Evolutionary conservation across 2,797 vertebrate genomes (phyloP).

Genomic region (Anolis apletophallus): DNA sequence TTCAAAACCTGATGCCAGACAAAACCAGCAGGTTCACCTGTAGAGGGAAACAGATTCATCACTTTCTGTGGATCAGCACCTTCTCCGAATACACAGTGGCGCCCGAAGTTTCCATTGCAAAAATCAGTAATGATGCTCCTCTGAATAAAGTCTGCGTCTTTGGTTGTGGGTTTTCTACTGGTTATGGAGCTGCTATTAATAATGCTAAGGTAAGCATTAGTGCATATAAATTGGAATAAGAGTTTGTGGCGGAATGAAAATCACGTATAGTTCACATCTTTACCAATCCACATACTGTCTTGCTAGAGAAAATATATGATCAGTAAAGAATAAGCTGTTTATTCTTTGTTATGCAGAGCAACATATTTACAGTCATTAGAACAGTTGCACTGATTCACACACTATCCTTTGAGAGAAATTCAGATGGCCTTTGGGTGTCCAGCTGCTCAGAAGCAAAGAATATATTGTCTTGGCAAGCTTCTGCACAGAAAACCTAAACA

Average conservation of each 20-base stretch:
- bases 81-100: slow-evolving; percentile 84
- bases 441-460: too few species aligned
- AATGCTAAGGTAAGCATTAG: slow-evolving; percentile 74
- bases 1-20: slow-evolving; percentile 74
- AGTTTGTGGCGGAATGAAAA: neutral
- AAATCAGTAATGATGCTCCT: slow-evolving; percentile 76
- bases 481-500: too few species aligned
- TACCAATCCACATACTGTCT: too few species aligned
- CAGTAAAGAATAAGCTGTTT: too few species aligned
- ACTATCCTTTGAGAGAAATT: too few species aligned
- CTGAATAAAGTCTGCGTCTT: slow-evolving; percentile 81
- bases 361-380: too few species aligned
- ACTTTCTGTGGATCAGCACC: slow-evolving; percentile 79
- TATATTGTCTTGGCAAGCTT: too few species aligned
- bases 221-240: neutral
- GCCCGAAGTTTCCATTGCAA: slow-evolving; percentile 71
- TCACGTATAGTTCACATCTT: too few species aligned
- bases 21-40: slow-evolving; percentile 79
- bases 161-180: slow-evolving; percentile 80
- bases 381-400: too few species aligned
- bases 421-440: too few species aligned
- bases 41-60: slow-evolving; percentile 79
- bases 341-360: too few species aligned
- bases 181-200: slow-evolving; percentile 83
- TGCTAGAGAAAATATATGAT: too few species aligned